A percentile compares a stretch with the other conserved stretches of the same genome.
phyloP scores from a whole-genome alignment of 2,113 vertebrate genomes.

The Pristiophorus japonicus region DNA sequence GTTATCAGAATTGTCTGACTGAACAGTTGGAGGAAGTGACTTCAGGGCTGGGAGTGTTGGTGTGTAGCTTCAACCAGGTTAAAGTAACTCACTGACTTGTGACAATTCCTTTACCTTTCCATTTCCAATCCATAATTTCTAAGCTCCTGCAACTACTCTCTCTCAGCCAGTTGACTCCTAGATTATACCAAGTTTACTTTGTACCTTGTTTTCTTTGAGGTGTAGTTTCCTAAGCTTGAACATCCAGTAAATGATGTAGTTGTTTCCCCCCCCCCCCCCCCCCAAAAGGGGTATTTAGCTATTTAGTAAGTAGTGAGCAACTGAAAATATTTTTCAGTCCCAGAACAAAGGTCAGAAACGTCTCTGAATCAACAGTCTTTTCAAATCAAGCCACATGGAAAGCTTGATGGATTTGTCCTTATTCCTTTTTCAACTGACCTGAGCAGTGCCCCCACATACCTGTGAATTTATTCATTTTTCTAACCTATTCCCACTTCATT shows the following conservation, averaged over 20 bases:
- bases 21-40: background rate
- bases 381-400: background rate
- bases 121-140: background rate
- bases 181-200: background rate
- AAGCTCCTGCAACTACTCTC: background rate
- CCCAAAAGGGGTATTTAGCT: background rate
- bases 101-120: background rate
- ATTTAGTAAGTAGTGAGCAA: background rate
- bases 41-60: background rate
- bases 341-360: background rate
- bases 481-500: background rate
- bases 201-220: background rate
- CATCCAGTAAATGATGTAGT: background rate
- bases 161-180: background rate
- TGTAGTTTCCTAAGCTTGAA: background rate
- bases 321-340: background rate
- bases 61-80: background rate
- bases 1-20: background rate
- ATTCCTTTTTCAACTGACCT: background rate
- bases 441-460: background rate
- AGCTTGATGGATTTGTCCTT: background rate
- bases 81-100: background rate
- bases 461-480: background rate
- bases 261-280: too few relatives aligned
- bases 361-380: too few relatives aligned